phyloP scores from a whole-genome alignment of 2,797 vertebrate species.

The Eulemur coronatus region DNA sequence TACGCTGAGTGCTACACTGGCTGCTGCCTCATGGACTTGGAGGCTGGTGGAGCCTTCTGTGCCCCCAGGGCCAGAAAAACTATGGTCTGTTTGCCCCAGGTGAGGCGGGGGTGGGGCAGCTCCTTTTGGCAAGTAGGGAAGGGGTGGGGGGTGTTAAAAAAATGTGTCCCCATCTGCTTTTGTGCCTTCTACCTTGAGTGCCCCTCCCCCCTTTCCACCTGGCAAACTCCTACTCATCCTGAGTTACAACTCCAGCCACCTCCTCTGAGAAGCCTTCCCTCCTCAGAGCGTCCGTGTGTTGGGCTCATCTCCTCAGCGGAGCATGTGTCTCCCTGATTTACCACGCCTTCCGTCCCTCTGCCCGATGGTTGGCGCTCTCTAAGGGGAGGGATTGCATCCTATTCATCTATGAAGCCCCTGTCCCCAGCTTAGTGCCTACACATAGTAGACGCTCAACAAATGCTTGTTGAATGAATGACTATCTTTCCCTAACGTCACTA shows the following conservation, averaged over 20 bases:
- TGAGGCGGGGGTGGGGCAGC: neutral
- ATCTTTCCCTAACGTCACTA: neutral
- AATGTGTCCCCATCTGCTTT: neutral
- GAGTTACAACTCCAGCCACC: neutral
- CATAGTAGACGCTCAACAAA: neutral
- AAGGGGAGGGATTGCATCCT: neutral
- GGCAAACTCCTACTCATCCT: neutral
- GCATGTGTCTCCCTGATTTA: neutral
- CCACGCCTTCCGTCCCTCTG: neutral
- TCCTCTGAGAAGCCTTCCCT: neutral
- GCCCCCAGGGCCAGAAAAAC: neutral
- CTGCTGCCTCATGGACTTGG: constrained; percentile 62
- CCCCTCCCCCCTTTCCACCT: neutral
- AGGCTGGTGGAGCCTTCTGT: neutral
- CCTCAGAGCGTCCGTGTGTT: neutral
- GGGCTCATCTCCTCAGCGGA: neutral
- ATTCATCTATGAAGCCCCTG: neutral
- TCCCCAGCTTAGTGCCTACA: neutral
- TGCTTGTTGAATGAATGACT: neutral
- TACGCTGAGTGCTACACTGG: constrained; percentile 11
- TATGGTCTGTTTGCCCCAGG: constrained; percentile 59
- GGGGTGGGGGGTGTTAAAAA: neutral
- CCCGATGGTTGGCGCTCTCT: neutral
- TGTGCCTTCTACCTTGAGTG: neutral
- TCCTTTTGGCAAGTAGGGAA: neutral